phyloP scores from a whole-genome alignment of 1,140 invertebrate species.

The Pseudobourletiella spinata region DNA sequence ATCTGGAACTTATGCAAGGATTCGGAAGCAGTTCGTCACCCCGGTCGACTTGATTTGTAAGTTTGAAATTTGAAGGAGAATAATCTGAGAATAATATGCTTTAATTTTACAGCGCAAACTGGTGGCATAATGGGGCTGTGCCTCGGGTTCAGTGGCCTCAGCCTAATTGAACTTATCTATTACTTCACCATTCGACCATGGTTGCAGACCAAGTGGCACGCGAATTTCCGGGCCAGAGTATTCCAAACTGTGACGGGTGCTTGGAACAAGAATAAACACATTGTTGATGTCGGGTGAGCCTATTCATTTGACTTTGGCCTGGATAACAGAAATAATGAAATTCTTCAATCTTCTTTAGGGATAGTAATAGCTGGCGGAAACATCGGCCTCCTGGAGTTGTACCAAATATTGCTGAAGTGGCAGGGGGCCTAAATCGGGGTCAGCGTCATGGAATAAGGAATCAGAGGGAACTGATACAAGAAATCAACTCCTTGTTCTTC shows the following conservation, averaged over 20 bases:
- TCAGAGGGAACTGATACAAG: too few species aligned
- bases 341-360: too few species aligned
- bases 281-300: too few species aligned
- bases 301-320: too few species aligned
- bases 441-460: too few species aligned
- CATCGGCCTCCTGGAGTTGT: too few species aligned
- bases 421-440: too few species aligned
- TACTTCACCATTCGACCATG: constrained; percentile 40
- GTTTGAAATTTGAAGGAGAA: background rate
- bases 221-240: background rate
- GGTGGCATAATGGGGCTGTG: constrained; percentile 44
- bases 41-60: constrained; percentile 13
- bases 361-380: too few species aligned
- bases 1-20: constrained; percentile 8
- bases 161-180: constrained; percentile 54
- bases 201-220: background rate
- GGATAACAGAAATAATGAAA: too few species aligned
- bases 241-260: background rate
- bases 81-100: background rate
- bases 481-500: too few species aligned
- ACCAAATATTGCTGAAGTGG: too few species aligned
- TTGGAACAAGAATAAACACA: too few species aligned
- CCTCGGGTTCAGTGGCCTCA: constrained; percentile 56
- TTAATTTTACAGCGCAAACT: background rate
- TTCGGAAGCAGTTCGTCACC: constrained; percentile 19